A percentile compares a stretch with the other conserved stretches of the same genome.
Conservation (phyloP, 2,888 invertebrate species). For the Apamea anceps region DNA sequence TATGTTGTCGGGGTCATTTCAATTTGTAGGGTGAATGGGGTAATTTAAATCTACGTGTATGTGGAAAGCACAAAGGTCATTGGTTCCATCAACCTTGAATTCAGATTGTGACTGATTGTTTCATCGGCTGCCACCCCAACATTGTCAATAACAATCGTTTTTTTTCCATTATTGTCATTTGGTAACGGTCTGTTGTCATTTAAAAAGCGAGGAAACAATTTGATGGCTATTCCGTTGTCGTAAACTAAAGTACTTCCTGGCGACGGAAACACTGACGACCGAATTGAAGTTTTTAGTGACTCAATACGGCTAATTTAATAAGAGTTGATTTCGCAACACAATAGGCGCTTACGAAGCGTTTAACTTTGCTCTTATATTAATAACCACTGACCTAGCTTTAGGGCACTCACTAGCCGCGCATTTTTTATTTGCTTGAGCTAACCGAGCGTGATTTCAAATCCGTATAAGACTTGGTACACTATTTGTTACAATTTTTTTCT, state of each 20-base stretch:
- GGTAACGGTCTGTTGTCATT: conserved; percentile 58
- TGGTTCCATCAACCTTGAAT: conserved; percentile 65
- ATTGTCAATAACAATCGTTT: conserved; percentile 63
- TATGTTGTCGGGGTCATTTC: conserved; percentile 11
- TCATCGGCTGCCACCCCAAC: conserved; percentile 55
- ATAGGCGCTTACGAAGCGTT: conserved; percentile 28
- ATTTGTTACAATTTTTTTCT: conserved; percentile 14
- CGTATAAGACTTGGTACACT: background rate
- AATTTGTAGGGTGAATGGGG: conserved; percentile 36
- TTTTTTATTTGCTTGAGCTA: conserved; percentile 22
- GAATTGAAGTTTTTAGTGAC: conserved; percentile 42
- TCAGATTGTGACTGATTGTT: conserved; percentile 66
- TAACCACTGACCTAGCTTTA: conserved; percentile 38
- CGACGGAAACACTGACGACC: conserved; percentile 50
- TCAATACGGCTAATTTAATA: conserved; percentile 33
- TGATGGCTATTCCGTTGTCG: conserved; percentile 58
- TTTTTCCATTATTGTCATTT: conserved; percentile 64
- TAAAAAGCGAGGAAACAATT: conserved; percentile 65
- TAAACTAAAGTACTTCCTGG: conserved; percentile 59
- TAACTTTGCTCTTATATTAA: conserved; percentile 13
- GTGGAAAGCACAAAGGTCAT: conserved; percentile 70
- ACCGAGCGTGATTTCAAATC: conserved; percentile 15
- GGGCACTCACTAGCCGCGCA: conserved; percentile 17
- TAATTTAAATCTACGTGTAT: conserved; percentile 23
- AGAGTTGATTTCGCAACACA: conserved; percentile 35